Conservation (phyloP, 2,888 invertebrate genomes). For the Nemurella pictetii region DNA sequence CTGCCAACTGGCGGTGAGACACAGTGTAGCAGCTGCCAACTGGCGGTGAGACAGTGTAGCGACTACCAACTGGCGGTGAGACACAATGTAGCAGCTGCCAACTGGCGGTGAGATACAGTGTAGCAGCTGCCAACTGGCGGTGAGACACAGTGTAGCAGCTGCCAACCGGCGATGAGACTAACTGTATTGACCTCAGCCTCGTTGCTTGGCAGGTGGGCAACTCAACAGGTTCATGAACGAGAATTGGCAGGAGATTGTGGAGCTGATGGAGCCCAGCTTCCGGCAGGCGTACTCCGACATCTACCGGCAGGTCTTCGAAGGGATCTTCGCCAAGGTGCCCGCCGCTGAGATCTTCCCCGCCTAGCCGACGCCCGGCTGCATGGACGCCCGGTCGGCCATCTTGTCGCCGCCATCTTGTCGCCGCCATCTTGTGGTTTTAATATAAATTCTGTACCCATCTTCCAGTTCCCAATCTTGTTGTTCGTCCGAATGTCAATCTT, state of each 20-base stretch:
- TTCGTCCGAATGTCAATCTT: no score
- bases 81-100: background rate
- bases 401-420: no score
- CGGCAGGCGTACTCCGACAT: background rate
- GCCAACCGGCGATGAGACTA: background rate
- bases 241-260: background rate
- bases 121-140: no score
- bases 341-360: background rate
- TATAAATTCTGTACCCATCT: no score
- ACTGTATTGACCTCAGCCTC: background rate
- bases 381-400: no score
- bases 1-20: no score
- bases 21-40: no score
- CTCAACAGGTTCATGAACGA: background rate
- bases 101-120: background rate
- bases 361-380: no score
- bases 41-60: no score
- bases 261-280: background rate
- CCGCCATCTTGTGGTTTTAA: no score
- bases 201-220: background rate
- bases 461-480: no score
- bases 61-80: no score
- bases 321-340: background rate
- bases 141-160: background rate
- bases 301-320: background rate